Base-by-base conservation (phyloP, 2,888 invertebrate genomes). In the Hemicrepidius hirtus region DNA sequence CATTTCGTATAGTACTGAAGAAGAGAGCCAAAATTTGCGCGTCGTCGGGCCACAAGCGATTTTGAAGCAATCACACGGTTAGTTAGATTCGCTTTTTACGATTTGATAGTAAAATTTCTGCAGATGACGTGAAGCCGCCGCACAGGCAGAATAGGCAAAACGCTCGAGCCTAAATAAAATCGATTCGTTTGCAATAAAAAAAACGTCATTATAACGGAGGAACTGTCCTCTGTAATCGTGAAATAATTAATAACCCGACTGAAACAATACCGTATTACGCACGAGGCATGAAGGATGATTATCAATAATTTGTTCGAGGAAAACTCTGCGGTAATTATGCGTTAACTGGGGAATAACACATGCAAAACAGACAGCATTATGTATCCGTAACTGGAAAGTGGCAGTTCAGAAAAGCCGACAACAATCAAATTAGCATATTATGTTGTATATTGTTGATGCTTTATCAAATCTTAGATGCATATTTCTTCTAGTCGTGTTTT, bases 71-170 rank as follows among this genome's bases (percentile, higher is more conserved):
- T 86, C 85, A 85, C 79, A 85, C 84, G 85, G 82, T 85, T 83
- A 83, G 85, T 84, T 85, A 81, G 80, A 76, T 76, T 71, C 80
- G 82, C 81, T 82, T 82, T 82, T 82, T 84, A 82, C 82, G 82
- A 86, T 86, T 86, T 86, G 86, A 85, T 86, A 86, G 86, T 86
- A 86, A 86, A 86, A 86, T 86, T 86, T 85, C 85, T 86, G 86
- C 84, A 82, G 85, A 85, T 86, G 86, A 86, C 86, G 82, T 83
- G 78, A 78, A 28, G 44, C 21, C 55, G 78, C 80, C 76, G 75
- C 78, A 78, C 74, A 9, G 24, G 63, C 24, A 18, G 64, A 71
- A 55, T 67, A 62, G 49, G 46, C 59, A 50, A 65, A 64, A 64
- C 44, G n/a, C 21, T 12, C 21, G 6, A 44, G 44, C 20, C 49